Evolutionary conservation across 2,113 vertebrate genomes (phyloP), one percentile per base, ranked within the genome.

Genomic region (Tricholaema leucomelas): DNA sequence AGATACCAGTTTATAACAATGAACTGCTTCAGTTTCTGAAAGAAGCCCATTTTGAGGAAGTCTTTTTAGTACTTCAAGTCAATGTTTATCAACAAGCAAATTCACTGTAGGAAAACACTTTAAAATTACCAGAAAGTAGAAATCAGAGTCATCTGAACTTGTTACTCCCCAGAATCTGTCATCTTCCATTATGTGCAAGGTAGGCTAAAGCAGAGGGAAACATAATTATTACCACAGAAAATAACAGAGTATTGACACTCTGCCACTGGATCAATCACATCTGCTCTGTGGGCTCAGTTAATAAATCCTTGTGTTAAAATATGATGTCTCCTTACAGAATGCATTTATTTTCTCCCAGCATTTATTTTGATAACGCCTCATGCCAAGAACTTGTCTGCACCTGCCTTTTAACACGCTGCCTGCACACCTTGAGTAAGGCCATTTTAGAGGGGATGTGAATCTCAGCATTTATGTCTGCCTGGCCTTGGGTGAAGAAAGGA

Each of bases 291-390:
- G 73, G 85, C 63, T 48, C 75, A 67, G 70, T 75, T 84, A 85
- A 92, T 75, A 86, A 72, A 92, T 44, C 83, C 38, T n/a, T 81
- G 38, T 67, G 65, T 81, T 86, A 80, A 94, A 90, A 85, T 87
- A 52, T 3, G 14, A 64, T 83, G 65, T 67, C 63, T 80, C 59
- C 31, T 67, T 77, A 40, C 15, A 71, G 82, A 94, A 56, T 19
- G 71, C 27, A 69, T 74, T 38, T 25, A 80, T 94, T 94, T 94
- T 71, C 60, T 80, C 60, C 76, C 78, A 79, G 63, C n/a, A 44
- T 87, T 91, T 85, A 35, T 65, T 64, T 36, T 40, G 60, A 91
- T 77, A 77, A 44, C 21, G 85, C 64, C 21, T 20, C 30, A 40
- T 25, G 35, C 27, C 38, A 48, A 80, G 40, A 77, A 25, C 7